Evolutionary conservation across 1,140 invertebrate species (phyloP).

Genomic region (Coptotermes formosanus): DNA sequence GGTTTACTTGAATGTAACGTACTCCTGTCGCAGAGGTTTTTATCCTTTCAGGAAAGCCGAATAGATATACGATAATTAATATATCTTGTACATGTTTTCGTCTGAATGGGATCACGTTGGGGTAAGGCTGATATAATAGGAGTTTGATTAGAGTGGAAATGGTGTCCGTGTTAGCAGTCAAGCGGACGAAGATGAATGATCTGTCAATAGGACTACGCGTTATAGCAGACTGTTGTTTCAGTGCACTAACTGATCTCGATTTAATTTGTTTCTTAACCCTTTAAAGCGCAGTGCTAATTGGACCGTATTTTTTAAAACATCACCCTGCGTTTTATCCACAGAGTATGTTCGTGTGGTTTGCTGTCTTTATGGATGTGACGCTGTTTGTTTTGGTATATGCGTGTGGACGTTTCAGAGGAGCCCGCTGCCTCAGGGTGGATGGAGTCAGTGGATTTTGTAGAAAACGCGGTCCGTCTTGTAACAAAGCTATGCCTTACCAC

Average conservation of each 20-base stretch:
- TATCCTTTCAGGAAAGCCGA: neutral
- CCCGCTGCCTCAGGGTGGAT: no score
- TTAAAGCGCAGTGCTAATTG: no score
- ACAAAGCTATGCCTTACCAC: no score
- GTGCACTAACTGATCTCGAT: neutral
- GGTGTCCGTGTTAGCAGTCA: neutral
- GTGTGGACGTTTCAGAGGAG: no score
- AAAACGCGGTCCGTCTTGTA: no score
- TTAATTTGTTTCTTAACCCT: neutral
- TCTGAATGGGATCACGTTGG: neutral
- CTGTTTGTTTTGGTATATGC: no score
- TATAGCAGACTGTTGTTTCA: neutral
- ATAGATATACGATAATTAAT: neutral
- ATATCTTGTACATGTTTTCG: conserved; percentile 11
- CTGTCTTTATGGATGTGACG: no score
- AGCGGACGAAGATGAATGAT: neutral
- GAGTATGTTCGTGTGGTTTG: no score
- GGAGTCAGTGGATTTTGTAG: no score
- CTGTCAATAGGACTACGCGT: neutral
- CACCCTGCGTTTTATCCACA: no score
- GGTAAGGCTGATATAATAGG: neutral
- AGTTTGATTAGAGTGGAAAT: neutral
- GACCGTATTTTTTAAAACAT: no score
- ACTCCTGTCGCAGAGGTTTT: neutral
- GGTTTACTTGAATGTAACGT: neutral